Conservation (phyloP, 2,888 invertebrate species). For the Oasisia sp. region DNA sequence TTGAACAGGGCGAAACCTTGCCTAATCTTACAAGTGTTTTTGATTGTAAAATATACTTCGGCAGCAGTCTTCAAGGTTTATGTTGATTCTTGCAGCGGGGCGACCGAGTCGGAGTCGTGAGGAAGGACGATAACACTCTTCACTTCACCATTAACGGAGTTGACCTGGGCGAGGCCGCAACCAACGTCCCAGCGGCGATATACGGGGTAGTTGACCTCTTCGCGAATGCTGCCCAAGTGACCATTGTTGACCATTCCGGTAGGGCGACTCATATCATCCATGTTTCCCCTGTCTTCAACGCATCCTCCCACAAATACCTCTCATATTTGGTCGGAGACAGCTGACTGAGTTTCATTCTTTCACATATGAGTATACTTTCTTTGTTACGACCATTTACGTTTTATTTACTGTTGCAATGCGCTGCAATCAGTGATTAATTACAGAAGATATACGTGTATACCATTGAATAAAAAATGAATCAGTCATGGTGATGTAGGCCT, state of each 20-base stretch:
- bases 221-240: slow-evolving; percentile 68
- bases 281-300: neutral
- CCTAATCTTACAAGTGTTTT: neutral
- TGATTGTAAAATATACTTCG: neutral
- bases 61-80: neutral
- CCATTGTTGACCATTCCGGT: slow-evolving; percentile 59
- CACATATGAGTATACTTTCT: too few species aligned
- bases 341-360: too few species aligned
- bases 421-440: too few species aligned
- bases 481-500: too few species aligned
- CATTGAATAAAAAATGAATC: too few species aligned
- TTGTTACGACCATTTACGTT: too few species aligned
- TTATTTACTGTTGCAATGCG: too few species aligned
- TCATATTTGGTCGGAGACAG: too few species aligned
- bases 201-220: slow-evolving; percentile 96
- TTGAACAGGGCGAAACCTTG: neutral
- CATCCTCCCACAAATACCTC: neutral
- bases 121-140: slow-evolving; percentile 83
- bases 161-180: slow-evolving; percentile 85
- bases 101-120: slow-evolving; percentile 91
- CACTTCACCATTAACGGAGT: slow-evolving; percentile 93
- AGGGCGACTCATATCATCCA: neutral
- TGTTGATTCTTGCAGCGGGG: slow-evolving; percentile 74
- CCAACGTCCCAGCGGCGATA: slow-evolving; percentile 80
- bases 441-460: too few species aligned